Conservation (phyloP, 2,888 invertebrate genomes). For the Drosophila infuscata region DNA sequence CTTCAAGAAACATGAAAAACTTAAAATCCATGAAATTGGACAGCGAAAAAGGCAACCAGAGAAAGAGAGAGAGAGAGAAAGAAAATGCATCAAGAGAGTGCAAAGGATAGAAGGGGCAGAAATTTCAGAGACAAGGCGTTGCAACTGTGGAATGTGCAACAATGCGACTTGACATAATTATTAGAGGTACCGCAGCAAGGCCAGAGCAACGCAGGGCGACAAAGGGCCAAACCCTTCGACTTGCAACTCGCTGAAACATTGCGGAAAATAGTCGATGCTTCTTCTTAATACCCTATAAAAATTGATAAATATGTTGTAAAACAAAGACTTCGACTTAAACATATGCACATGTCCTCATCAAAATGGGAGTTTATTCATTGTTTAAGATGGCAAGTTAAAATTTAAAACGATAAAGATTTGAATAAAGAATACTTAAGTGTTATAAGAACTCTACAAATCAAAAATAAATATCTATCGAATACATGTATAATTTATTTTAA, state of each 20-base stretch:
- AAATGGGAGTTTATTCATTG: neutral
- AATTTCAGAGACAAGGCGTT: constrained; percentile 19
- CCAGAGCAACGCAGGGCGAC: constrained; percentile 12
- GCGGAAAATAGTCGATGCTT: constrained; percentile 12
- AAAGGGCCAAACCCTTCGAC: constrained; percentile 14
- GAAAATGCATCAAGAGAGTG: neutral
- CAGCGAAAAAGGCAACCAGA: constrained; percentile 19
- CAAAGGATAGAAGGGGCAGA: constrained; percentile 1
- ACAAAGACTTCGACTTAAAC: neutral
- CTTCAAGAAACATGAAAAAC: constrained; percentile 55
- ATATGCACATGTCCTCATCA: neutral
- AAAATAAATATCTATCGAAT: neutral
- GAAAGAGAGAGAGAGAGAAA: neutral
- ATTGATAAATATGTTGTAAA: neutral
- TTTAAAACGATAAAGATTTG: neutral
- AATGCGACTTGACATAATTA: constrained; percentile 74
- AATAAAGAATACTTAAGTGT: too few relatives aligned
- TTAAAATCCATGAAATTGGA: constrained; percentile 71
- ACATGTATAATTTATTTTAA: neutral
- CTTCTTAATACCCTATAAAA: constrained; percentile 20
- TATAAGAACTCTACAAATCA: neutral
- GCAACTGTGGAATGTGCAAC: constrained; percentile 40
- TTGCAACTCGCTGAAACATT: constrained; percentile 11
- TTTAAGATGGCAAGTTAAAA: neutral
- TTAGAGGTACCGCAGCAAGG: constrained; percentile 45